Conservation (phyloP, 2,888 invertebrate genomes). For the Rotaria sp. region DNA sequence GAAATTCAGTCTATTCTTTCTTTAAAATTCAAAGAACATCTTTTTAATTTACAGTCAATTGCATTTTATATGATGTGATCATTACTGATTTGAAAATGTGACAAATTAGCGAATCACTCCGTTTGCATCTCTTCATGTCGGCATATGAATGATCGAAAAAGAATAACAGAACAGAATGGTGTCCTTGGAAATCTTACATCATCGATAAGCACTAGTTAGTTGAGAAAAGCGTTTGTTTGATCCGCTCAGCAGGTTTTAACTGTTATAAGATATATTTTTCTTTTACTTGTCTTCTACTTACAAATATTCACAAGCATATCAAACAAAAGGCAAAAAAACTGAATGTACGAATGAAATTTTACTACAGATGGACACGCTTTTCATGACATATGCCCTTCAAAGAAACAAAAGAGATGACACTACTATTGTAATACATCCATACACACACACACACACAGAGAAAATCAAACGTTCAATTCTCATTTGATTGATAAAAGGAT, state of each 20-base stretch:
- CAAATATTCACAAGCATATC: neutral
- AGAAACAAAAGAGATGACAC: neutral
- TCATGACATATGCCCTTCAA: conserved; percentile 3
- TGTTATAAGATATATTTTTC: neutral
- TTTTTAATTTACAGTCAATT: neutral
- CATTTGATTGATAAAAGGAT: neutral
- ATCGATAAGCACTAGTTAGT: conserved; percentile 24
- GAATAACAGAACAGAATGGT: conserved; percentile 15
- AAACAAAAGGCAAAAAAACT: neutral
- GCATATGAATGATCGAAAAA: neutral
- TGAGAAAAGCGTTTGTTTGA: conserved; percentile 13
- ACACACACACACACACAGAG: too few relatives aligned
- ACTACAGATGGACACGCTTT: conserved; percentile 21
- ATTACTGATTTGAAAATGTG: neutral
- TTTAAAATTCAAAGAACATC: neutral
- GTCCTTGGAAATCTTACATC: neutral
- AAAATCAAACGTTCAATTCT: neutral
- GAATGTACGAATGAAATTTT: neutral
- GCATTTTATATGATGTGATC: neutral
- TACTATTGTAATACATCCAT: neutral
- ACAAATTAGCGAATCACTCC: neutral
- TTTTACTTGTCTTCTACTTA: too few relatives aligned
- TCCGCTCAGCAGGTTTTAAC: neutral
- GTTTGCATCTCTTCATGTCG: neutral
- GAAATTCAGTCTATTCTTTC: neutral